Evolutionary conservation across 2,888 invertebrate species (phyloP), one percentile per base, ranked within the genome.

Genomic region (Frankliniella intonsa): DNA sequence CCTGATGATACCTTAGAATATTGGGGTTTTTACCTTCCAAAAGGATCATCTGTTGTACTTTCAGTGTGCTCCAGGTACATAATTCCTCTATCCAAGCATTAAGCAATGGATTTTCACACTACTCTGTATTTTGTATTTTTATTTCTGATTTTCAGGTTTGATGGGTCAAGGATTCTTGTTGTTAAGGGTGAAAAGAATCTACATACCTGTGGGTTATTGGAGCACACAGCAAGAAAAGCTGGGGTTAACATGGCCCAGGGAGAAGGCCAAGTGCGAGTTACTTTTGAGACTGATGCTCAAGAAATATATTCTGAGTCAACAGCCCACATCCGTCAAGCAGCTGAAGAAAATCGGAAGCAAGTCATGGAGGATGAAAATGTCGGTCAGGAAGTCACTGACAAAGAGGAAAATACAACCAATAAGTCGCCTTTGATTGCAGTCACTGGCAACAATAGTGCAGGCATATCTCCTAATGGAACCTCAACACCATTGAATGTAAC

Each of bases 1-100:
- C 95, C 94, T 0, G 95, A 95, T 87, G 95, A 95, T 86, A 95
- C 95, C 14, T 88, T 95, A 62, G 95, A 96, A 87, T 96, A 95
- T 87, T 96, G 95, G 95, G 95, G 95, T 3, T 95, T 96, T 88
- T 95, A 94, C 88, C 89, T 96, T 80, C 89, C 94, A 81, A 92
- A 92, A 87, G 95, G 95, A 49, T 94, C 95, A 1, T 91, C 91
- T 17, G 95, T 96, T 3, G 91, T 92, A 84, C 88, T 96, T 49
- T 93, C 94, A 86, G 93, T 94, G 80, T 96, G 95, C 87, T 95
- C 95, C 17, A 91, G 93, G 86, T 93, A 91, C 84, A 81, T 51
- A 80, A n/a, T 81, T 25, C 51, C n/a, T 81, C 76, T 11, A 22
- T 27, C n/a, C 11, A 22, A 50, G 3, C 49, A 80, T 81, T 38